A percentile compares a stretch with the other conserved stretches of the same genome.
phyloP scores from a whole-genome alignment of 2,113 vertebrate species.

The Xenus cinereus region DNA sequence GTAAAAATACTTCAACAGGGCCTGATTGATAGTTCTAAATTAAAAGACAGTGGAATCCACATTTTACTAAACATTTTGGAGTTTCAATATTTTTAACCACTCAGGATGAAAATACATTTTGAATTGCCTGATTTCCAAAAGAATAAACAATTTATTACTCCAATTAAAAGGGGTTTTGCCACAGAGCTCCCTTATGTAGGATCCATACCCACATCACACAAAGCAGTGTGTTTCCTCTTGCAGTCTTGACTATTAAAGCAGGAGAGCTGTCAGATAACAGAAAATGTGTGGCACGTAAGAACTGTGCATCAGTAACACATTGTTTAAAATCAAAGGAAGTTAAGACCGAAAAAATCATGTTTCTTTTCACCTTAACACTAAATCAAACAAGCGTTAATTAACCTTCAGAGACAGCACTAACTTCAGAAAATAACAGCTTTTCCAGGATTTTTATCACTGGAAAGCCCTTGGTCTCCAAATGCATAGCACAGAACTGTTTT shows the following conservation, averaged over 20 bases:
- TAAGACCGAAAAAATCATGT: not conserved
- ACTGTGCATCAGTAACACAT: not conserved
- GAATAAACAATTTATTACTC: not conserved
- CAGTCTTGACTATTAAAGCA: not conserved
- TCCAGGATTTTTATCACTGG: not conserved
- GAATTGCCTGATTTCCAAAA: not conserved
- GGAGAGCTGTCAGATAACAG: not conserved
- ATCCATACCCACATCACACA: not conserved
- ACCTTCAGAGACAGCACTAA: not conserved
- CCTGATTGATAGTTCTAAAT: not conserved
- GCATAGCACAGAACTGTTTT: not conserved
- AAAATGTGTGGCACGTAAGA: not conserved
- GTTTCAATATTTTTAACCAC: not conserved
- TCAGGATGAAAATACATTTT: not conserved
- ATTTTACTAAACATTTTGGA: not conserved
- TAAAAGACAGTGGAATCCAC: not conserved
- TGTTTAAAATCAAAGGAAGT: not conserved
- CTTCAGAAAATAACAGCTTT: not conserved
- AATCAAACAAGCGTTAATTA: not conserved
- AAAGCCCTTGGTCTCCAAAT: not conserved
- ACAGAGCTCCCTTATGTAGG: not conserved
- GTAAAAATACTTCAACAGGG: not conserved
- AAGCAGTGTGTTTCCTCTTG: not conserved
- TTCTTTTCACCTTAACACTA: not conserved
- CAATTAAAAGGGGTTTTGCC: not conserved